Evolutionary conservation across 2,888 invertebrate genomes (phyloP).

Genomic region (Artemia sinica): DNA sequence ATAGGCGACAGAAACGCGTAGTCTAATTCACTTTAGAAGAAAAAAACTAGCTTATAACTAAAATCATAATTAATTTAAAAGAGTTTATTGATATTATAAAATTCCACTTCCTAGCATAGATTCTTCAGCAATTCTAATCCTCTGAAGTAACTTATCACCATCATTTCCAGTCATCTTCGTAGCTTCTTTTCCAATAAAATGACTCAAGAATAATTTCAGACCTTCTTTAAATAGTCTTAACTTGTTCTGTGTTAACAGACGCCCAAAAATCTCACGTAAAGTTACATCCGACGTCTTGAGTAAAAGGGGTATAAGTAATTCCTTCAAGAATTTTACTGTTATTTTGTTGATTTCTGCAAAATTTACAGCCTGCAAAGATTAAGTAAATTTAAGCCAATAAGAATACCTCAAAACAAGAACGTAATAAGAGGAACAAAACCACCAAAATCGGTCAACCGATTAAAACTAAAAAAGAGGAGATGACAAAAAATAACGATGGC

Average conservation of each 20-base stretch:
- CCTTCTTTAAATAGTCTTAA: constrained; percentile 64
- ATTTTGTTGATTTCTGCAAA: constrained; percentile 66
- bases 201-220: constrained; percentile 62
- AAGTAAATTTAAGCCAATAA: constrained; percentile 18
- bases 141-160: constrained; percentile 37
- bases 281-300: constrained; percentile 45
- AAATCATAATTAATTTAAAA: neutral
- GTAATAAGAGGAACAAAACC: neutral
- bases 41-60: too few species aligned
- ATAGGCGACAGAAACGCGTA: too few species aligned
- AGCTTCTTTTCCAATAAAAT: constrained; percentile 49
- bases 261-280: constrained; percentile 46
- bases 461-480: too few species aligned
- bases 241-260: constrained; percentile 37
- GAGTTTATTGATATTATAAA: neutral
- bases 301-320: constrained; percentile 54
- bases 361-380: constrained; percentile 48
- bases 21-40: too few species aligned
- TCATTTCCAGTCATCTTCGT: constrained; percentile 32
- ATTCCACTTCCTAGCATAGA: constrained; percentile 35
- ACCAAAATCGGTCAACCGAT: too few species aligned
- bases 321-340: constrained; percentile 58
- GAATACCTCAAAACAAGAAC: constrained; percentile 17
- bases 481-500: too few species aligned
- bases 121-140: constrained; percentile 47